Evolutionary conservation across 1,140 invertebrate genomes (phyloP).

Genomic region (Halictus rubicundus): DNA sequence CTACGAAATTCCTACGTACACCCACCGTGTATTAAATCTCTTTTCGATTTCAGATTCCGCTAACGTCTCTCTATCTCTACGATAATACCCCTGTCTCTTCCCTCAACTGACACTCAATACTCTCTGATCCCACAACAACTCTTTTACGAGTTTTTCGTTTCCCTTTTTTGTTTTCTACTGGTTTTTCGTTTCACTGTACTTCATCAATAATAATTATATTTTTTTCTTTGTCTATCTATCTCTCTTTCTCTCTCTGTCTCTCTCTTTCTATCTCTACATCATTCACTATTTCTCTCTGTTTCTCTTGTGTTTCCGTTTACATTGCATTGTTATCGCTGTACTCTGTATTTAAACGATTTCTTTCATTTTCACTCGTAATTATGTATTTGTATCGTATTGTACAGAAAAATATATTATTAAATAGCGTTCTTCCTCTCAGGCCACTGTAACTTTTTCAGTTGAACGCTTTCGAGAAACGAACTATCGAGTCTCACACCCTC

Average conservation of each 20-base stretch:
- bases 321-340: slow-evolving; percentile 18
- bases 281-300: slow-evolving; percentile 2
- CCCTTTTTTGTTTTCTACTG: background rate
- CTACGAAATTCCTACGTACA: slow-evolving; percentile 38
- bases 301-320: slow-evolving; percentile 39
- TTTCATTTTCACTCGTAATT: background rate
- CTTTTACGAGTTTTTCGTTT: background rate
- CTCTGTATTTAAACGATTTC: slow-evolving; percentile 9
- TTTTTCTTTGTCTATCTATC: slow-evolving; percentile 19
- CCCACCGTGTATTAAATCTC: slow-evolving; percentile 50
- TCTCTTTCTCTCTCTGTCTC: background rate
- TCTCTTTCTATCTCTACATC: background rate
- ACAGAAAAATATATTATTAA: slow-evolving; percentile 18
- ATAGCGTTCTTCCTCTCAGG: slow-evolving; percentile 50
- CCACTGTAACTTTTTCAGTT: slow-evolving; percentile 42
- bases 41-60: slow-evolving; percentile 76
- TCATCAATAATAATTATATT: background rate
- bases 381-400: slow-evolving; percentile 26
- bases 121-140: slow-evolving; percentile 7
- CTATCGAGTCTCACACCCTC: slow-evolving; percentile 36
- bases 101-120: slow-evolving; percentile 14
- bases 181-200: background rate
- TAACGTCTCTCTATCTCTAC: slow-evolving; percentile 59
- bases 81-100: slow-evolving; percentile 52
- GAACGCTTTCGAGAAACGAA: slow-evolving; percentile 61